phyloP scores from a whole-genome alignment of 1,140 invertebrate genomes.

The Cotesia chilonis region DNA sequence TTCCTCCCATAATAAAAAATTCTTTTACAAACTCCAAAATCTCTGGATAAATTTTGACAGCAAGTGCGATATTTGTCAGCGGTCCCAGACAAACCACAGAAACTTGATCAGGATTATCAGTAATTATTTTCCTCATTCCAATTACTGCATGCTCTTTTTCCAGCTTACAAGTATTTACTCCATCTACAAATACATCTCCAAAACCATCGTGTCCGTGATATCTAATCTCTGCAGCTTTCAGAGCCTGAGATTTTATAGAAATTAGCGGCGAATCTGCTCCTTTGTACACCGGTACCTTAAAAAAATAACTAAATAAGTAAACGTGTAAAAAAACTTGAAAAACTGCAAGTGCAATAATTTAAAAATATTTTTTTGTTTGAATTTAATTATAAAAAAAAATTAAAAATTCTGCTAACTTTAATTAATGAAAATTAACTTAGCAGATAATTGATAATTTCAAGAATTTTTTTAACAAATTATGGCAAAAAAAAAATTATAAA shows the following conservation, averaged over 20 bases:
- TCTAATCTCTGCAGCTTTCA: slow-evolving; percentile 37
- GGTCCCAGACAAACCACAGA: slow-evolving; percentile 76
- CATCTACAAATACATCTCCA: slow-evolving; percentile 66
- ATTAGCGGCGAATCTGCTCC: slow-evolving; percentile 69
- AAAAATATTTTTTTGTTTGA: no score
- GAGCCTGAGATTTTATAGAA: slow-evolving; percentile 46
- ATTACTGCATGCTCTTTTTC: slow-evolving; percentile 62
- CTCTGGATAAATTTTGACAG: slow-evolving; percentile 73
- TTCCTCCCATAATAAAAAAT: slow-evolving; percentile 81
- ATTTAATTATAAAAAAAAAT: no score
- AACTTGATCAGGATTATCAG: slow-evolving; percentile 65
- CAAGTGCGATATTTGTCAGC: slow-evolving; percentile 80
- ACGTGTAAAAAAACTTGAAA: no score
- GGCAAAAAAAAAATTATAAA: no score
- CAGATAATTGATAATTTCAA: no score
- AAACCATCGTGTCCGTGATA: slow-evolving; percentile 75
- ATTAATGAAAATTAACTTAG: background rate
- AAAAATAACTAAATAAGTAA: slow-evolving; percentile 34
- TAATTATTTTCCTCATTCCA: slow-evolving; percentile 65
- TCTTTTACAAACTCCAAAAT: slow-evolving; percentile 72
- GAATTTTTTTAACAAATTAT: no score
- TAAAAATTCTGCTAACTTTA: background rate
- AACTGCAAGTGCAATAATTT: background rate
- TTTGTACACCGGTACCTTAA: slow-evolving; percentile 74
- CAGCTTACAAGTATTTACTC: slow-evolving; percentile 53